These are phyloP conservation scores for Drosophila kanapiae DNA, from an alignment of 1,140 invertebrate species.

Conservation along the genomic window DNA sequence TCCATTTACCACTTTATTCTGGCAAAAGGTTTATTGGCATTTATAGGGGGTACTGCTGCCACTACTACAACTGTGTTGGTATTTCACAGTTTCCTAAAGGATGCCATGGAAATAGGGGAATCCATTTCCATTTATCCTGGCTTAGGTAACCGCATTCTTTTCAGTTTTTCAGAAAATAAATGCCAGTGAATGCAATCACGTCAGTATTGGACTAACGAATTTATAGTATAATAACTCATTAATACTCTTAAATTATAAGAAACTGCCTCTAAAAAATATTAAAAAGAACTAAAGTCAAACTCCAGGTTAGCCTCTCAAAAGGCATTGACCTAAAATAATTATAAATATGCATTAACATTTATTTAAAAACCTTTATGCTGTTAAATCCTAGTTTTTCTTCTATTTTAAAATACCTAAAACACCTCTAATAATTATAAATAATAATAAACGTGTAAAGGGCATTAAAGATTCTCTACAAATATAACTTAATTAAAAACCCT, in stretches of 20 bases:
- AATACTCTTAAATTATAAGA: neutral
- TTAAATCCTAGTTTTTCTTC: too few relatives aligned
- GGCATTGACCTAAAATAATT: neutral
- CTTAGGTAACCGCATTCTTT: constrained; percentile 7
- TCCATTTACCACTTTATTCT: constrained; percentile 30
- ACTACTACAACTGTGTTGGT: neutral
- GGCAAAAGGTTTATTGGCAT: constrained; percentile 53
- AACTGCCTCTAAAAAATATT: neutral
- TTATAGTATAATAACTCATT: neutral
- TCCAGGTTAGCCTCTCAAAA: too few relatives aligned
- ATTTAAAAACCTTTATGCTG: neutral
- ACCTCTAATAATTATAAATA: neutral
- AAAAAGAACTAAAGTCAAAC: too few relatives aligned
- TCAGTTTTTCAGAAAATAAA: constrained; percentile 8
- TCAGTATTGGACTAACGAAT: neutral
- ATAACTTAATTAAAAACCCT: too few relatives aligned
- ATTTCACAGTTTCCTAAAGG: neutral
- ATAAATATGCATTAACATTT: neutral
- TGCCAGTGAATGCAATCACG: neutral
- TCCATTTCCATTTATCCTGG: neutral
- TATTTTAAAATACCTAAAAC: neutral
- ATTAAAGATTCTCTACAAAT: too few relatives aligned
- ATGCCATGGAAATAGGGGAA: constrained; percentile 5
- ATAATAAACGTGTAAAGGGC: neutral
- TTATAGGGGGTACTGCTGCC: neutral